Conservation (phyloP, 2,888 invertebrate species). For the Hypsopygia costalis region DNA sequence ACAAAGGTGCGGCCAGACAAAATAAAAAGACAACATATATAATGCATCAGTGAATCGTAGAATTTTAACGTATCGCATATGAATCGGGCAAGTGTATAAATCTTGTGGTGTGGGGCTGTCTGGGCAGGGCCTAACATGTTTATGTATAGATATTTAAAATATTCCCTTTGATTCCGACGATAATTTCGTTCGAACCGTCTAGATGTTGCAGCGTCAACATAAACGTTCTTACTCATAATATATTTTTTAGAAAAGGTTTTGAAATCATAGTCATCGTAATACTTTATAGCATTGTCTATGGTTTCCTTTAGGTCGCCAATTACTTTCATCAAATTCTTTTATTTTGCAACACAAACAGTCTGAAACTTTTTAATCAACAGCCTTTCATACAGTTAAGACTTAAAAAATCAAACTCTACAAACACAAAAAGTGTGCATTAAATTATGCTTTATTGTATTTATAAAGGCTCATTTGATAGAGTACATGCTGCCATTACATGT, state of each 20-base stretch:
- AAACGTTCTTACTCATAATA: slow-evolving; percentile 19
- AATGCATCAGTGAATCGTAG: slow-evolving; percentile 65
- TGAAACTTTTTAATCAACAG: too few species aligned
- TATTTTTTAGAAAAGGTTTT: background rate
- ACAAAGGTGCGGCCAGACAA: slow-evolving; percentile 61
- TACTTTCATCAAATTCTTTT: too few species aligned
- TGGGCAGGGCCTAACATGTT: slow-evolving; percentile 53
- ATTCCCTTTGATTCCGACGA: slow-evolving; percentile 80
- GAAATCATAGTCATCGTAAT: too few species aligned
- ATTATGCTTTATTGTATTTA: too few species aligned
- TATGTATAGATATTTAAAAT: slow-evolving; percentile 76
- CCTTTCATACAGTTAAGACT: too few species aligned
- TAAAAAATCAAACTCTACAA: too few species aligned
- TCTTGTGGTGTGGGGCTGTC: slow-evolving; percentile 68
- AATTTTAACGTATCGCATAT: slow-evolving; percentile 59
- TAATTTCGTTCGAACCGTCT: slow-evolving; percentile 67
- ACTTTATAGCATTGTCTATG: too few species aligned
- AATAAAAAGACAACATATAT: slow-evolving; percentile 62
- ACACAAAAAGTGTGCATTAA: too few species aligned
- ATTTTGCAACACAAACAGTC: too few species aligned
- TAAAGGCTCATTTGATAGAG: too few species aligned
- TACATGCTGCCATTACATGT: too few species aligned
- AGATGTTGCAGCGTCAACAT: slow-evolving; percentile 52
- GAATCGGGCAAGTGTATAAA: slow-evolving; percentile 53
- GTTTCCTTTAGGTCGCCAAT: too few species aligned